Evolutionary conservation across 2,113 vertebrate genomes (phyloP).

Genomic region (Echinops telfairi): DNA sequence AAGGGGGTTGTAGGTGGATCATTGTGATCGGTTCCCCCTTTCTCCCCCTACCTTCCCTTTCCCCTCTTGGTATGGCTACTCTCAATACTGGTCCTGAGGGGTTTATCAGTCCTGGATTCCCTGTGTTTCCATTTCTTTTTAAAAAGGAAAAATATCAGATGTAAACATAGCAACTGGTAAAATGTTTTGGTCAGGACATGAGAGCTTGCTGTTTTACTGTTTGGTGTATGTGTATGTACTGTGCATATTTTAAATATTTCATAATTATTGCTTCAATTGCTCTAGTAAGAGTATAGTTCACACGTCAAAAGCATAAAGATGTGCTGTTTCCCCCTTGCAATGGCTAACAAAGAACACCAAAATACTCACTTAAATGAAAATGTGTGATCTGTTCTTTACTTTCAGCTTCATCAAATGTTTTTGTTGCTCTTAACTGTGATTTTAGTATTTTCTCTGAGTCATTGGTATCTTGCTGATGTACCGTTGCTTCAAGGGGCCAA

Average conservation of each 20-base stretch:
- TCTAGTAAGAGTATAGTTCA: not conserved
- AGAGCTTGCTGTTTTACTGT: not conserved
- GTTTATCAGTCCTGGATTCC: too few species aligned
- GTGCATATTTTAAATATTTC: not conserved
- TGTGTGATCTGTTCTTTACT: accelerated
- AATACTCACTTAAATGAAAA: not conserved
- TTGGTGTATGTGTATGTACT: not conserved
- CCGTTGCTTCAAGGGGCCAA: not conserved
- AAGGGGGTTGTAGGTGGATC: too few species aligned
- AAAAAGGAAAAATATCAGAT: constrained; percentile 34
- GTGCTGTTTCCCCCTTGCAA: not conserved
- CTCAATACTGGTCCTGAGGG: too few species aligned
- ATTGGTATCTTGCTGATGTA: not conserved
- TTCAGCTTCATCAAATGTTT: accelerated
- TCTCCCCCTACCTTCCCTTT: too few species aligned
- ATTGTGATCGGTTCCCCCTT: too few species aligned
- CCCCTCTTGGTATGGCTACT: too few species aligned
- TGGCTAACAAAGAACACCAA: not conserved
- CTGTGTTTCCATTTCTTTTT: not conserved
- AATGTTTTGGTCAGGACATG: not conserved
- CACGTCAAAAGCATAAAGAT: constrained; percentile 12
- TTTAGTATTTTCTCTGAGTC: not conserved
- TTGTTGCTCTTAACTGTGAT: accelerated
- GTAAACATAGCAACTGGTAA: not conserved
- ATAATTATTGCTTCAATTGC: not conserved